Conservation (phyloP, 2,113 vertebrate genomes). For the Petaurus breviceps region DNA sequence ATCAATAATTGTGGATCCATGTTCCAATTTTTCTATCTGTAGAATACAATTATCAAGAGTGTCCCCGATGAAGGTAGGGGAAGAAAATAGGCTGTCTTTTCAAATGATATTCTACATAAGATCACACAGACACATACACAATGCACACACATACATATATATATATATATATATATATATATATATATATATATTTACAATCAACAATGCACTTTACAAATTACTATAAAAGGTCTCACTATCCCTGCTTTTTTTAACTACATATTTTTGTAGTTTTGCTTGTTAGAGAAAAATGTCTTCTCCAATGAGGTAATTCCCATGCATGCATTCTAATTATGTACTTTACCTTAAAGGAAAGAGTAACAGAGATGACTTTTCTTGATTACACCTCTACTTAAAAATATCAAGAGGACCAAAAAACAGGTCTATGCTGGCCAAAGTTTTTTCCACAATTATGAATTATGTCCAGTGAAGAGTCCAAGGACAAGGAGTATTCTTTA, state of each 20-base stretch:
- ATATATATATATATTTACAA: background rate
- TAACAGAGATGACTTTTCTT: background rate
- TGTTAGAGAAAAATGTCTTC: background rate
- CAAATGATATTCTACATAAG: background rate
- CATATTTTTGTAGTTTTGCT: no score
- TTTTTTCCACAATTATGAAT: background rate
- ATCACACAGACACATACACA: background rate
- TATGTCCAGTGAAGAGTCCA: background rate
- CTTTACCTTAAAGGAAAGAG: background rate
- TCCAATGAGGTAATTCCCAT: background rate
- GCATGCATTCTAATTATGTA: background rate
- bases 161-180: no score
- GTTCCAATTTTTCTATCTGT: background rate
- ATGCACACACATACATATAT: background rate
- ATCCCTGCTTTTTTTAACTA: background rate
- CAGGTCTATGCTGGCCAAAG: background rate
- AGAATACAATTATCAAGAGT: background rate
- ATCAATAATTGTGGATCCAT: background rate
- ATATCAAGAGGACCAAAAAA: background rate
- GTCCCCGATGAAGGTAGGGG: background rate
- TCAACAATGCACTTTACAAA: background rate
- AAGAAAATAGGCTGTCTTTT: no score
- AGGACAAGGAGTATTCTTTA: background rate
- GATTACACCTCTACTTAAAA: background rate
- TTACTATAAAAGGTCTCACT: background rate